Percentiles rank a stretch among this genome's conserved stretches.
Conservation (phyloP, 2,113 vertebrate species). For the Ascaphus truei region DNA sequence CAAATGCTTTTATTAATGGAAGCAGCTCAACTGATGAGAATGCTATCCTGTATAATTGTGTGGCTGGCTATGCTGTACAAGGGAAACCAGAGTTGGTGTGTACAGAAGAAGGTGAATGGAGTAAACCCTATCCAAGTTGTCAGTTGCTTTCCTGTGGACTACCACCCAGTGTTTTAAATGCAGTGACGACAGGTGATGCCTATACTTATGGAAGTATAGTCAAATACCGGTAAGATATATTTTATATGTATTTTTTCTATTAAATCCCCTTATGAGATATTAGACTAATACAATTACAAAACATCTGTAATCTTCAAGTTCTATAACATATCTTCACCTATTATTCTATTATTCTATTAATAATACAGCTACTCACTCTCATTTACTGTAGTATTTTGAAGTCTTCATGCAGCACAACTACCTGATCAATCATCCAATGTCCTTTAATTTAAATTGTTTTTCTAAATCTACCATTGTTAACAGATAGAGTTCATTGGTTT, state of each 20-base stretch:
- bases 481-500: too few relatives aligned
- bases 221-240: conserved; percentile 78
- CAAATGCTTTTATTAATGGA: conserved; percentile 75
- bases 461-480: too few relatives aligned
- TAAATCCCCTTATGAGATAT: too few relatives aligned
- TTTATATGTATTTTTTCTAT: background rate
- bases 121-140: conserved; percentile 76
- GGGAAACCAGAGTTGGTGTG: conserved; percentile 76
- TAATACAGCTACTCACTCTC: background rate
- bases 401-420: too few relatives aligned
- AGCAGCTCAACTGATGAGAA: conserved; percentile 65
- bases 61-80: conserved; percentile 70
- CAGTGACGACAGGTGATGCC: conserved; percentile 60
- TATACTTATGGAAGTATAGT: conserved; percentile 79
- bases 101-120: conserved; percentile 76
- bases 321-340: too few relatives aligned
- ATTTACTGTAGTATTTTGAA: background rate
- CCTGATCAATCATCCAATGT: too few relatives aligned
- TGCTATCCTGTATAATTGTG: conserved; percentile 78
- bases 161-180: conserved; percentile 72
- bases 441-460: too few relatives aligned
- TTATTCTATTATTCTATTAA: too few relatives aligned
- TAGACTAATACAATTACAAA: background rate
- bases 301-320: background rate
- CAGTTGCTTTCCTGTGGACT: conserved; percentile 78